phyloP scores from a whole-genome alignment of 2,797 vertebrate genomes.

The Sylvia borin region DNA sequence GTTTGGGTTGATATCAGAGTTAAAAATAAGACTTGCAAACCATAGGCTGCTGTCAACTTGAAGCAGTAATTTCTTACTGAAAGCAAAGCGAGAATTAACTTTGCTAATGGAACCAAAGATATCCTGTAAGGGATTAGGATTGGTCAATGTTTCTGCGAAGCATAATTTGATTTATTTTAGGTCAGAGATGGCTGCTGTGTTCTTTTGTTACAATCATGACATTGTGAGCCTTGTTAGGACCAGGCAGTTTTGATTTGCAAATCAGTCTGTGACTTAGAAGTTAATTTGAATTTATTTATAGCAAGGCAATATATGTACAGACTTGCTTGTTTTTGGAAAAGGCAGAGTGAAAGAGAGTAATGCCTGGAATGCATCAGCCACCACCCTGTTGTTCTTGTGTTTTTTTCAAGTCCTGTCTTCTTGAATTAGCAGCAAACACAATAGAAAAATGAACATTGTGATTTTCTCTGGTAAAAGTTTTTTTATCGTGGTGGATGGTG shows the following conservation, averaged over 20 bases:
- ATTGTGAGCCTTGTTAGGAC: background rate
- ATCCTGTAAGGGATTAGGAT: background rate
- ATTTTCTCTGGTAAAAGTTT: background rate
- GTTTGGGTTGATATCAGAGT: slow-evolving; percentile 63
- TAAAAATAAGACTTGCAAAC: slow-evolving; percentile 66
- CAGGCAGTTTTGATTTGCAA: slow-evolving; percentile 31
- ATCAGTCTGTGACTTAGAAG: slow-evolving; percentile 10
- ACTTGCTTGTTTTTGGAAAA: slow-evolving; percentile 43
- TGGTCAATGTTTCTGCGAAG: background rate
- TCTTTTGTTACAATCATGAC: background rate
- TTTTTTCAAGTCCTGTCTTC: slow-evolving; percentile 30
- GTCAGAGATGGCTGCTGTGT: background rate
- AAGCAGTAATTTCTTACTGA: slow-evolving; percentile 37
- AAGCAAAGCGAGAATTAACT: slow-evolving; percentile 45
- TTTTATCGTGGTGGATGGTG: background rate
- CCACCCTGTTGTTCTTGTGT: slow-evolving; percentile 43
- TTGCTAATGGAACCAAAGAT: slow-evolving; percentile 5
- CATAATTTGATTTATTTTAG: slow-evolving; percentile 2
- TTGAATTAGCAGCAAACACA: slow-evolving; percentile 47
- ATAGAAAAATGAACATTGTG: background rate
- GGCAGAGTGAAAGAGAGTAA: slow-evolving; percentile 16
- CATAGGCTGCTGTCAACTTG: slow-evolving; percentile 30
- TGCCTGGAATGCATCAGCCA: slow-evolving; percentile 56
- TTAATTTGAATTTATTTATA: slow-evolving; percentile 51
- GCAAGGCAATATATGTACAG: slow-evolving; percentile 31